Evolutionary conservation across 2,888 invertebrate genomes (phyloP), one percentile per base, ranked within the genome.

Genomic region (Synanthedon myopaeformis): DNA sequence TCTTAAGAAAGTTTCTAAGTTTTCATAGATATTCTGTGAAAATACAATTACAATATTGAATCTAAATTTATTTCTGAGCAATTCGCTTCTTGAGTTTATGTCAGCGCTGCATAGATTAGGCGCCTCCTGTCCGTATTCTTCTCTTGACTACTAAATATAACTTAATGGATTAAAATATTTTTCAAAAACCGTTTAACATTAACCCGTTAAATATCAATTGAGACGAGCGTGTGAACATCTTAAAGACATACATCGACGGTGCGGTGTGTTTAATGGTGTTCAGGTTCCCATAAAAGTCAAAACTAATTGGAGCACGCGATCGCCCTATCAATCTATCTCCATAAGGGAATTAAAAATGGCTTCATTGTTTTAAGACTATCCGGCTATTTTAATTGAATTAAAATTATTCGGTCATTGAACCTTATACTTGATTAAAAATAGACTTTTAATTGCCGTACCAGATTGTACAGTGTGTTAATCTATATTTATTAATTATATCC

Each of bases 301-400:
- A 57, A 64, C 60, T 74, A 79, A 81, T 75, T 76, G 72, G 72
- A 72, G 66, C 82, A 82, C 79, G 83, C 79, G 67, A 82, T 78
- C 63, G 65, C 59, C 67, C 70, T 77, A 82, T 82, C 73, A 81
- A 77, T 82, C 75, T 74, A 66, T 60, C 60, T 61, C 55, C 57
- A 60, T 69, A 68, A 69, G 70, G 63, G 65, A 68, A 67, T 66
- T 66, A 62, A 65, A 69, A 68, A 75, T 70, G 67, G 63, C 64
- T 70, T 72, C 66, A 74, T 73, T 75, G 75, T 76, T 23, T 57
- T 50, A 55, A 52, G 55, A 56, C 51, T 55, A 52, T 52, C 53
- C 52, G 52, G 56, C 55, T 54, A 41, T 51, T 19, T 28, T 62
- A 63, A 65, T 60, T 63, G 60, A 65, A 69, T 67, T 61, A 57